Evolutionary conservation across 23 tunicate genomes (phyloP).

Genomic region (Halocynthia roretzi): DNA sequence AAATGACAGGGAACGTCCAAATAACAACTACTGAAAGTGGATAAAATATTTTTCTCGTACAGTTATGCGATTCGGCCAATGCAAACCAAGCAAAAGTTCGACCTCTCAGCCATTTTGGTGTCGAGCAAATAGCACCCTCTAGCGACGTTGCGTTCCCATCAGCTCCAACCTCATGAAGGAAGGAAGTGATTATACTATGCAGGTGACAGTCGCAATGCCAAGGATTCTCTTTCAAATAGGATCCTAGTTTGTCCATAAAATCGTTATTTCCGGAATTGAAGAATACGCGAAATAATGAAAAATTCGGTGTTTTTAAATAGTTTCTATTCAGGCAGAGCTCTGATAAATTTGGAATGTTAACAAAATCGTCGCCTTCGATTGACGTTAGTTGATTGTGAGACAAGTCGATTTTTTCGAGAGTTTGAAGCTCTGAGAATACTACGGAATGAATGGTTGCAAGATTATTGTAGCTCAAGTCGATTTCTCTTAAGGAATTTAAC

Average conservation of each 20-base stretch:
- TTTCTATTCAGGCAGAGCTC: background rate
- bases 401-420: background rate
- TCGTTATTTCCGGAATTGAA: too few species aligned
- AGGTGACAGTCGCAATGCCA: slow-evolving; percentile 2
- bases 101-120: slow-evolving; percentile 1
- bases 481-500: background rate
- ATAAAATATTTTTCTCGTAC: too few species aligned
- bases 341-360: background rate
- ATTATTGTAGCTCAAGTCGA: background rate
- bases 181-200: background rate
- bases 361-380: background rate
- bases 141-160: background rate
- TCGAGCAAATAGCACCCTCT: background rate
- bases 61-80: background rate
- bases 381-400: background rate
- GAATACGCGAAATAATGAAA: background rate
- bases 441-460: background rate
- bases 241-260: background rate
- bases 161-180: background rate
- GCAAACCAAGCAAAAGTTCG: background rate
- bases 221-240: background rate
- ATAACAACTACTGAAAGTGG: too few species aligned
- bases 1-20: too few species aligned
- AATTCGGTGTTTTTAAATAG: background rate
- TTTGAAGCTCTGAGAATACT: background rate